A percentile compares a stretch with the other conserved stretches of the same genome.
Evolutionary conservation across 2,797 vertebrate genomes (phyloP).

Genomic region (Enteromius viviparus): DNA sequence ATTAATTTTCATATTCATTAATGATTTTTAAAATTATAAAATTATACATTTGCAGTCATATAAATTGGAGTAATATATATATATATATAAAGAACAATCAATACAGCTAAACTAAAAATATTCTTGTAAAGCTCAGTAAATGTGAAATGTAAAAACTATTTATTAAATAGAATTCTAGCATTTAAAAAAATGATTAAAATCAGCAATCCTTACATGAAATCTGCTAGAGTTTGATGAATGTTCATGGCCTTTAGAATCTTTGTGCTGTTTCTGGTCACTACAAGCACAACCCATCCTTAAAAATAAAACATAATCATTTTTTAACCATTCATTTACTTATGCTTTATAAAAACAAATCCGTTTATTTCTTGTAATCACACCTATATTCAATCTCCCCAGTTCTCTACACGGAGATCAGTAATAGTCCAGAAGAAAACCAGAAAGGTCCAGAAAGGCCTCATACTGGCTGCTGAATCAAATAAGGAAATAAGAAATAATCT

Average conservation of each 20-base stretch:
- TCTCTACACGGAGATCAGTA: conserved; percentile 27
- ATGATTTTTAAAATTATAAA: neutral
- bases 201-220: conserved; percentile 45
- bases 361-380: neutral
- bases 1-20: neutral
- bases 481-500: neutral
- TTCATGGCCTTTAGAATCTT: conserved; percentile 33
- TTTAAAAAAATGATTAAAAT: neutral
- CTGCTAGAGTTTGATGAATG: conserved; percentile 30
- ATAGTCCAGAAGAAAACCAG: conserved; percentile 15
- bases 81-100: neutral
- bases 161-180: neutral
- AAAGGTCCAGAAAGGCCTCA: conserved; percentile 22
- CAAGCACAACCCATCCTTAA: conserved; percentile 57
- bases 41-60: neutral
- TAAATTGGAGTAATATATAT: neutral
- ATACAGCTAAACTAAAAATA: neutral
- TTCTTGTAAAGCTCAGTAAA: neutral
- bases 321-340: neutral
- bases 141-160: neutral
- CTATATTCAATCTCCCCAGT: conserved; percentile 43
- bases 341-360: neutral
- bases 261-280: conserved; percentile 49
- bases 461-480: conserved; percentile 24
- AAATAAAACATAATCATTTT: neutral